Percentiles rank a stretch among this genome's conserved stretches.
Evolutionary conservation across 2,888 invertebrate genomes (phyloP).

Genomic region (Sphecodes monilicornis): DNA sequence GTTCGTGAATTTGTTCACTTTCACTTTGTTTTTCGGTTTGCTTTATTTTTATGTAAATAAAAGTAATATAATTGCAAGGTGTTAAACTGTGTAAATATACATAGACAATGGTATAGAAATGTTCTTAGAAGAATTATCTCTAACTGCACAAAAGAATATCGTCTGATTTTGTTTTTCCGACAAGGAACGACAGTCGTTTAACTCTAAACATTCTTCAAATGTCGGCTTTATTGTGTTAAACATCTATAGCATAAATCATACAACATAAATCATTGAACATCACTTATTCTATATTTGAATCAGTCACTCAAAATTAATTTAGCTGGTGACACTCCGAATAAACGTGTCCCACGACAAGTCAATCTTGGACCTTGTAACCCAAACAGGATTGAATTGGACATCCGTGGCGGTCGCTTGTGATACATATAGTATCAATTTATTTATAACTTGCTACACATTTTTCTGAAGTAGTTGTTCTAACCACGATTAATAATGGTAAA

Average conservation of each 20-base stretch:
- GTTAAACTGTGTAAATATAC: too few relatives aligned
- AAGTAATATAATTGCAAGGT: too few relatives aligned
- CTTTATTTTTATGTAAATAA: too few relatives aligned
- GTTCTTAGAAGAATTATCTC: too few relatives aligned
- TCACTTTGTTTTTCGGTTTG: too few relatives aligned
- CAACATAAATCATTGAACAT: background rate
- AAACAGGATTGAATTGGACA: slow-evolving; percentile 8
- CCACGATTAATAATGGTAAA: too few relatives aligned
- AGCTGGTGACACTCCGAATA: background rate
- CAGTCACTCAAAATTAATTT: slow-evolving; percentile 10
- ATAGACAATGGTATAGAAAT: too few relatives aligned
- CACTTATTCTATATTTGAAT: background rate
- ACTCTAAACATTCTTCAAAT: too few relatives aligned
- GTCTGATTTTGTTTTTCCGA: too few relatives aligned
- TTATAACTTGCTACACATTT: background rate
- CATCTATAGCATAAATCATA: background rate
- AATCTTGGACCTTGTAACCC: background rate
- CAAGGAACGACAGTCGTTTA: too few relatives aligned
- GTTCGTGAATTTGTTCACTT: background rate
- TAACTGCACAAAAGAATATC: too few relatives aligned
- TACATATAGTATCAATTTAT: background rate
- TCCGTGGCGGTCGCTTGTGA: slow-evolving; percentile 2
- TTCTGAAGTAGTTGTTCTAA: background rate
- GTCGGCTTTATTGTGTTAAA: background rate
- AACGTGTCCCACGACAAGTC: slow-evolving; percentile 13